Base-by-base conservation (phyloP, 2,113 vertebrate genomes). In the Microcebus tavaratra region DNA sequence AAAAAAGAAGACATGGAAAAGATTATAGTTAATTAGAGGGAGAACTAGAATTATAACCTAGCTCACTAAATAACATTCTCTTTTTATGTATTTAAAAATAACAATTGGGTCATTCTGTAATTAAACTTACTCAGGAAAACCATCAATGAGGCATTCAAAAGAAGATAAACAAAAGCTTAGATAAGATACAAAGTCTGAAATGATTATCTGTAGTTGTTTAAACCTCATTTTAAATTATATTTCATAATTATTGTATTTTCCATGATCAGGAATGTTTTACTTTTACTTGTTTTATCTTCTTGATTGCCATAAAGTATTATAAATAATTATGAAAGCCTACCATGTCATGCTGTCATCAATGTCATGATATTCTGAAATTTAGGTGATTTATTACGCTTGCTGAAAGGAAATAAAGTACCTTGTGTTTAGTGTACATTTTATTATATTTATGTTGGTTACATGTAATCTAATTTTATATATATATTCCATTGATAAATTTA, bases 1-100 rank as follows among this genome's bases (percentile, higher is more conserved):
- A 76, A 86, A 91, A 80, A 95, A 55, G 9, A 42, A 15, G 42
- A 55, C 73, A 72, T 91, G 82, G 81, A 87, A 86, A 96, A 93
- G 75, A 78, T 88, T 61, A 91, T 83, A 93, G 57, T 93, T 96
- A 94, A 94, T 95, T 96, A 97, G 59, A 85, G 5, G 17, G 78
- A 93, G 55, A 91, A 80, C 68, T 95, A 87, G 79, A 94, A 95
- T 95, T 97, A 95, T 91, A 94, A 98, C 93, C 31, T 68, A 82
- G 55, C 50, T 93, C 70, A 45, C 42, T 89, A n/a, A 90, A 91
- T 95, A 94, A 90, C 95, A 97, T 84, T 95, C 27, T 96, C 27
- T 93, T 94, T 96, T 90, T 63, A 96, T 88, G 20, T 91, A 93
- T 87, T 96, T 97, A 95, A 96, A 96, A 96, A 96, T 94, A 97